These are phyloP conservation scores for Ostrea denselamellosa DNA, from an alignment of 1,140 invertebrate species.

Conservation along the genomic window DNA sequence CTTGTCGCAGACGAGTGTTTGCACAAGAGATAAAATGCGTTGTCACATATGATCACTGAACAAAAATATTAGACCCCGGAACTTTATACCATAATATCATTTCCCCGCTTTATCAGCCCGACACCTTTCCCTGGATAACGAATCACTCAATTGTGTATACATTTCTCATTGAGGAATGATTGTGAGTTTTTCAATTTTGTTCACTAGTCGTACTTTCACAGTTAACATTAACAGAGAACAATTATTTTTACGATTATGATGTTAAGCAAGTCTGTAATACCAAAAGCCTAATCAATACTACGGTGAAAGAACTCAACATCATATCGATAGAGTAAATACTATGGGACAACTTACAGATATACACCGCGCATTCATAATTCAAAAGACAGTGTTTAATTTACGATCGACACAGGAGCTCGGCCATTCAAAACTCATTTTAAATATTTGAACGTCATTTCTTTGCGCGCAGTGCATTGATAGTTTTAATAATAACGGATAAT, in stretches of 20 bases:
- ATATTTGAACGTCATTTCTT: slow-evolving; percentile 30
- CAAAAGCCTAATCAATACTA: background rate
- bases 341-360: slow-evolving; percentile 11
- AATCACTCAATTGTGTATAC: background rate
- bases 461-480: slow-evolving; percentile 31
- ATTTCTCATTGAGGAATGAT: background rate
- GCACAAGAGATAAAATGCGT: slow-evolving; percentile 8
- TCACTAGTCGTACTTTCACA: background rate
- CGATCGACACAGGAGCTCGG: background rate
- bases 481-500: slow-evolving; percentile 11
- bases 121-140: background rate
- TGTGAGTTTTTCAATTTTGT: background rate
- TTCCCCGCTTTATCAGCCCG: background rate
- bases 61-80: background rate
- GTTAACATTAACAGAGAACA: background rate
- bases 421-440: background rate
- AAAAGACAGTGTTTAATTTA: slow-evolving; percentile 31
- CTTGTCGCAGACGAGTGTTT: background rate
- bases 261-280: background rate
- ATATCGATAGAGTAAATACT: background rate
- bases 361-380: slow-evolving; percentile 1
- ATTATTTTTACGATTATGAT: background rate
- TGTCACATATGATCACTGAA: background rate
- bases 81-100: background rate
- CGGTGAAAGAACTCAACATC: background rate